Conservation (phyloP, 2,888 invertebrate genomes). For the Chymomyza fuscimana region DNA sequence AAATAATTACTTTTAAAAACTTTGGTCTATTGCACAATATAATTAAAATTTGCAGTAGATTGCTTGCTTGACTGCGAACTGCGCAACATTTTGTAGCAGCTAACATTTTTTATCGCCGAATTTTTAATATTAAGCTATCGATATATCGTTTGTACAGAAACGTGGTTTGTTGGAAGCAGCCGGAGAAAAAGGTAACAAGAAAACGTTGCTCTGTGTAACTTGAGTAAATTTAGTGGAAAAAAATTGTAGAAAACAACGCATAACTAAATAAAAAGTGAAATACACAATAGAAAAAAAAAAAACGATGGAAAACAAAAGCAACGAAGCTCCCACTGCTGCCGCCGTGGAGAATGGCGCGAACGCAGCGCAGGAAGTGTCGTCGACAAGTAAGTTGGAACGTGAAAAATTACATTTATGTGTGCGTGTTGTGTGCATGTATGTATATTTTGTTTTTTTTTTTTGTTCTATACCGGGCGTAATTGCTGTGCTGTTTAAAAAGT, state of each 20-base stretch:
- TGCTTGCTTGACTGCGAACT: no score
- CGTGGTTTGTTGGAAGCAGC: slow-evolving; percentile 75
- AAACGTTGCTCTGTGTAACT: slow-evolving; percentile 71
- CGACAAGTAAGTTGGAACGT: slow-evolving; percentile 76
- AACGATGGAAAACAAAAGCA: slow-evolving; percentile 75
- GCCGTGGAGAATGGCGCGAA: slow-evolving; percentile 72
- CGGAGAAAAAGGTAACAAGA: slow-evolving; percentile 54
- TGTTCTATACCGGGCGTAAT: slow-evolving; percentile 33
- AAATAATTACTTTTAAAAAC: no score
- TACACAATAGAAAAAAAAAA: slow-evolving; percentile 64
- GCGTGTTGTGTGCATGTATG: slow-evolving; percentile 26
- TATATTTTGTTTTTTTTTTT: slow-evolving; percentile 25
- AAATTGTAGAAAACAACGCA: slow-evolving; percentile 51
- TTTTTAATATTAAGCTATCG: neutral
- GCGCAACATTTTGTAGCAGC: no score
- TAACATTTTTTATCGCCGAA: neutral
- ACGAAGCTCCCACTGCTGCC: slow-evolving; percentile 69
- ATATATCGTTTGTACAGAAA: slow-evolving; percentile 25
- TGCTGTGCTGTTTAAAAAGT: neutral
- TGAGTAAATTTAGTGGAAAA: slow-evolving; percentile 63
- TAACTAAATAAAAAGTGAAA: slow-evolving; percentile 49
- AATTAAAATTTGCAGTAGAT: no score
- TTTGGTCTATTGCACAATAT: no score
- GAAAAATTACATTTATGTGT: slow-evolving; percentile 39
- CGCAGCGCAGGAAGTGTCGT: slow-evolving; percentile 78